Evolutionary conservation across 2,888 invertebrate genomes (phyloP).

Genomic region (Drosophila austrosaltans): DNA sequence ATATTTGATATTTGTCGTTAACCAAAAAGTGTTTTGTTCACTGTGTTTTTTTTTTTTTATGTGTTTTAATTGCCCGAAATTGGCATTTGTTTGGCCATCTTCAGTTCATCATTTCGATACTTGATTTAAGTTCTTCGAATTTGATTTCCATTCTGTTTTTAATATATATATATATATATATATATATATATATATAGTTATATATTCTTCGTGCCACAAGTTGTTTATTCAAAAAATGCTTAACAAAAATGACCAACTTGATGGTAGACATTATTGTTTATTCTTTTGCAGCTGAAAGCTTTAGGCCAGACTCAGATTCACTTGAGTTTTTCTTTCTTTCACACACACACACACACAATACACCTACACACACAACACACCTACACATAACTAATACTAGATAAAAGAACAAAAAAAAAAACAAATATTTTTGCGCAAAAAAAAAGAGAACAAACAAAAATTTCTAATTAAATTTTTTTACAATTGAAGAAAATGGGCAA

Average conservation of each 20-base stretch:
- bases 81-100: neutral
- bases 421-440: slow-evolving; percentile 65
- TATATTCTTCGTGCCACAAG: slow-evolving; percentile 8
- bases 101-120: neutral
- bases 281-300: slow-evolving; percentile 11
- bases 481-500: slow-evolving; percentile 40
- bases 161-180: too few relatives aligned
- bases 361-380: slow-evolving; percentile 28
- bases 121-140: neutral
- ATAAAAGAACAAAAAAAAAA: slow-evolving; percentile 31
- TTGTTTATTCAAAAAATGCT: slow-evolving; percentile 8
- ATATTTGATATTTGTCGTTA: slow-evolving; percentile 7
- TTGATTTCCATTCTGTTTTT: neutral
- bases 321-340: slow-evolving; percentile 22
- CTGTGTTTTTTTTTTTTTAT: neutral
- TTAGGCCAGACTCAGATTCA: slow-evolving; percentile 22
- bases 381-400: slow-evolving; percentile 21
- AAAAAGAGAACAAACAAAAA: slow-evolving; percentile 27
- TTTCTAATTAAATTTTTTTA: slow-evolving; percentile 50
- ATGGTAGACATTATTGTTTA: slow-evolving; percentile 1
- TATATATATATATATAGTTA: neutral
- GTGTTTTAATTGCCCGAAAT: slow-evolving; percentile 2
- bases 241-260: slow-evolving; percentile 14
- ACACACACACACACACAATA: slow-evolving; percentile 18
- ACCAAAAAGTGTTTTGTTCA: neutral